Evolutionary conservation across 1,140 invertebrate genomes (phyloP), one percentile per base, ranked within the genome.

Genomic region (Magallana gigas): DNA sequence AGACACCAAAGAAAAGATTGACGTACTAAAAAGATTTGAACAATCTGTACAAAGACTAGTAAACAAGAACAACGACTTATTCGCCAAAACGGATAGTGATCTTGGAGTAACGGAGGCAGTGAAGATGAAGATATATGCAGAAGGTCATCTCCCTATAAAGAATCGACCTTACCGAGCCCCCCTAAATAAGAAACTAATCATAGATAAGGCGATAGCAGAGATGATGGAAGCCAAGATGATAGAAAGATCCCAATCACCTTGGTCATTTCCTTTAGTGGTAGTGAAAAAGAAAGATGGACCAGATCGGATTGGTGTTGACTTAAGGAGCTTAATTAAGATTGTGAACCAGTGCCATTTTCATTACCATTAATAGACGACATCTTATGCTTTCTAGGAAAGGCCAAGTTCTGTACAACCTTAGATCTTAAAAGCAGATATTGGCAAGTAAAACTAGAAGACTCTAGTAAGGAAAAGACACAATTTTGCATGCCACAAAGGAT

Each of bases 271-370:
- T 29, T 36, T 36, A 8, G 68, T 94, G 12, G 68, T 94, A 1
- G 91, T 92, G 0, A 83, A 86, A 1, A 94, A 93, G 62, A 90
- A 92, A 62, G 89, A 92, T 85, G 90, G 90, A 3, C 76, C 83
- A 12, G 85, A 87, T 1, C 48, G 92, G 14, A 89, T 93, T 36
- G 92, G 92, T 83, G 88, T 92, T 11, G 92, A 94, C 71, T 92
- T 91, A 87, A 68, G 90, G 57, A 64, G 89, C 64, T 88, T 92
- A 16, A 94, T 93, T 82, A 88, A 88, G 57, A 90, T 91, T 1
- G 87, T 90, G 0, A 86, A 85, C 64, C 85, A 29, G 90, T n/a
- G 86, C 90, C 36, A 36, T 36, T 36, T 3, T 3, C 36, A 3
- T 3, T 36, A 36, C 36, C 36, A 3, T 36, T 36, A 3, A 36